phyloP scores from a whole-genome alignment of 2,797 vertebrate species.

The Eleutherodactylus coqui region DNA sequence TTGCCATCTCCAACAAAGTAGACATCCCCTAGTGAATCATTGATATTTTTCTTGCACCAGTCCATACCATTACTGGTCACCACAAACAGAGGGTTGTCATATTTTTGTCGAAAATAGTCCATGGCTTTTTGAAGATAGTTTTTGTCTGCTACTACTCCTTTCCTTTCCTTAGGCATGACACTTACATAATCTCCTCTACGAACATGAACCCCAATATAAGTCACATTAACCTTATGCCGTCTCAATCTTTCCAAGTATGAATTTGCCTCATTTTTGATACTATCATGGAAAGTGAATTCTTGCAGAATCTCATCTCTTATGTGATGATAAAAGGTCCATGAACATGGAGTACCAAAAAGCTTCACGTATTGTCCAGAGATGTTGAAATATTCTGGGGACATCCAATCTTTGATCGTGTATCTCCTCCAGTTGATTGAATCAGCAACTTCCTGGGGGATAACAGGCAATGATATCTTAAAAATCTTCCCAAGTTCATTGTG shows the following conservation, averaged over 20 bases:
- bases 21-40: conserved; percentile 65
- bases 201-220: conserved; percentile 67
- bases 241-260: conserved; percentile 28
- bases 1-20: conserved; percentile 64
- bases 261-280: conserved; percentile 47
- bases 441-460: conserved; percentile 25
- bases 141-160: conserved; percentile 64
- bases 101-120: conserved; percentile 65
- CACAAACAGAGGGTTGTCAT: conserved; percentile 65
- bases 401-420: conserved; percentile 66
- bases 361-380: conserved; percentile 42
- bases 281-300: conserved; percentile 66
- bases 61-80: conserved; percentile 64
- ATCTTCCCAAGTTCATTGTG: background rate
- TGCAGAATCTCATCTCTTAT: conserved; percentile 64
- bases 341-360: conserved; percentile 65
- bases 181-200: conserved; percentile 66
- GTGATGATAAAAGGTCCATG: conserved; percentile 72
- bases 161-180: conserved; percentile 64
- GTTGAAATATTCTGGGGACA: conserved; percentile 64
- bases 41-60: conserved; percentile 55
- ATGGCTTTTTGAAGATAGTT: conserved; percentile 66
- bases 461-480: conserved; percentile 8
- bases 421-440: background rate
- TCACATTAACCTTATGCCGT: background rate